Evolutionary conservation across 2,888 invertebrate species (phyloP).

Genomic region (Dasysyrphus tricinctus): DNA sequence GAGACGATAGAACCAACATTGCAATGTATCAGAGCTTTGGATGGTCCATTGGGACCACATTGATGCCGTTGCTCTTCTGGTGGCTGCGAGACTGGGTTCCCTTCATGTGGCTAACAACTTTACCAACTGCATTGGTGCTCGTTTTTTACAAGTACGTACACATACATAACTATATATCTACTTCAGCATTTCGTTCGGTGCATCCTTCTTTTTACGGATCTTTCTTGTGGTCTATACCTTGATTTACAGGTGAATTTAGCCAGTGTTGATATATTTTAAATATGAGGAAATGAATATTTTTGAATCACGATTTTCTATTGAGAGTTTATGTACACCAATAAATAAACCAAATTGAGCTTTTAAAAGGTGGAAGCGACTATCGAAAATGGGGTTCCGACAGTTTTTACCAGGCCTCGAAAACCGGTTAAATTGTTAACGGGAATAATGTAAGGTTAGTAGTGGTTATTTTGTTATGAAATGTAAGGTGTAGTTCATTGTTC

Average conservation of each 20-base stretch:
- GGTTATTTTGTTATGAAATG: too few species aligned
- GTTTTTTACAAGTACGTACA: slow-evolving; percentile 83
- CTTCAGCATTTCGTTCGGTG: background rate
- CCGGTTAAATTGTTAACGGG: too few species aligned
- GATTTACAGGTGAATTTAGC: slow-evolving; percentile 27
- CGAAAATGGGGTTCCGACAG: too few species aligned
- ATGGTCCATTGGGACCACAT: slow-evolving; percentile 84
- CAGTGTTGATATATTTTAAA: too few species aligned
- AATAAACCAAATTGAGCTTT: too few species aligned
- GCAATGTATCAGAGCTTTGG: slow-evolving; percentile 84
- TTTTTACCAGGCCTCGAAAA: too few species aligned
- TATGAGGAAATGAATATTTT: too few species aligned
- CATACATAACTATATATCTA: slow-evolving; percentile 73
- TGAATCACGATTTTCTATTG: too few species aligned
- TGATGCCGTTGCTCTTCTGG: slow-evolving; percentile 85
- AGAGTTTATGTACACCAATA: too few species aligned
- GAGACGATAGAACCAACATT: slow-evolving; percentile 84
- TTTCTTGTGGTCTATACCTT: slow-evolving; percentile 38
- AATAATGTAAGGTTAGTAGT: too few species aligned
- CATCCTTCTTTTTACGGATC: slow-evolving; percentile 17
- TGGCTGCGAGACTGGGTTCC: slow-evolving; percentile 84
- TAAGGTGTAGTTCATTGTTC: too few species aligned
- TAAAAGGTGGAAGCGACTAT: too few species aligned
- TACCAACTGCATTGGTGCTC: slow-evolving; percentile 83
- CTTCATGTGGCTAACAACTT: slow-evolving; percentile 84